Percentiles rank a stretch among this genome's conserved stretches.
phyloP scores from a whole-genome alignment of 2,888 invertebrate genomes.

The Eristalis pertinax region DNA sequence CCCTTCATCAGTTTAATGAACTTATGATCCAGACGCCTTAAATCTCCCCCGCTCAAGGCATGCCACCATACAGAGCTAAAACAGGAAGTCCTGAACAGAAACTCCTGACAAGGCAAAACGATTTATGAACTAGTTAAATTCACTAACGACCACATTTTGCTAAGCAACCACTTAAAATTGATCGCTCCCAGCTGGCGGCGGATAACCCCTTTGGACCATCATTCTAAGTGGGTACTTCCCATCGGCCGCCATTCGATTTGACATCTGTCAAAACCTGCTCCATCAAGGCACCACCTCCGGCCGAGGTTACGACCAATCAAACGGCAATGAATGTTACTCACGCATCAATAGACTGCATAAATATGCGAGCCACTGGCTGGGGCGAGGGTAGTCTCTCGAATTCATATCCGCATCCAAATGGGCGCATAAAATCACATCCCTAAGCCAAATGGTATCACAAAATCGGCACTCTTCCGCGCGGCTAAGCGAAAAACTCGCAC shows the following conservation, averaged over 20 bases:
- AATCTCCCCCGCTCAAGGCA: not conserved
- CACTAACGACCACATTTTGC: not conserved
- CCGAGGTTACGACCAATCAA: not conserved
- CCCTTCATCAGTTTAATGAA: too few relatives aligned
- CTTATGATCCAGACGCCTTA: not conserved
- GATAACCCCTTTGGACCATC: not conserved
- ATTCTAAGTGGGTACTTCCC: not conserved
- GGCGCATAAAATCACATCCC: slow-evolving; percentile 34
- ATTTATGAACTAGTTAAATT: not conserved
- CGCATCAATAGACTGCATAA: not conserved
- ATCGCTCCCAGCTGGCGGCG: not conserved
- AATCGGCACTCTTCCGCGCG: slow-evolving; percentile 41
- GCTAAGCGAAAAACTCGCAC: slow-evolving; percentile 40
- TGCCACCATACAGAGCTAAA: not conserved
- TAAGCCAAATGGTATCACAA: not conserved
- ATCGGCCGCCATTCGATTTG: not conserved
- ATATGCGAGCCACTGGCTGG: not conserved
- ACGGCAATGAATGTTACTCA: not conserved
- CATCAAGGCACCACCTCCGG: not conserved
- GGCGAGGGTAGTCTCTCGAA: not conserved
- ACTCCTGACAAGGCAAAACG: not conserved
- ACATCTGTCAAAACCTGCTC: not conserved
- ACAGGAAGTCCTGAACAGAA: not conserved
- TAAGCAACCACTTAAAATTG: not conserved
- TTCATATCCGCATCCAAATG: slow-evolving; percentile 17